These are phyloP conservation scores for Calameuta pallipes DNA, from an alignment of 2,888 invertebrate genomes.

Conservation along the genomic window DNA sequence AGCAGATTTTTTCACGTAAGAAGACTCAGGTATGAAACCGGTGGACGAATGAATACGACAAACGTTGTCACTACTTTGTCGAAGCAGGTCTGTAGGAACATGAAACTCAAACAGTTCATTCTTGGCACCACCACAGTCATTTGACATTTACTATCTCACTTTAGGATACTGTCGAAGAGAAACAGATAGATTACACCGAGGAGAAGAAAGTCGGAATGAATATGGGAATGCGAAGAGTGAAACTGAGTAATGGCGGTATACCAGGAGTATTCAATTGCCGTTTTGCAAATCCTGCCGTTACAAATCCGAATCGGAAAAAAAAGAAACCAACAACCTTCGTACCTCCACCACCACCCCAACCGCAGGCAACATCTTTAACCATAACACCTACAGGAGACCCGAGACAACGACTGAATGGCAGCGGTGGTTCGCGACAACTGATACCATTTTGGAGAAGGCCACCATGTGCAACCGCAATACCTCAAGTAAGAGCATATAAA, in stretches of 20 bases:
- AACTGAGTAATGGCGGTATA: slow-evolving; percentile 68
- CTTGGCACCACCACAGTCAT: background rate
- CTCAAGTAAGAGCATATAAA: slow-evolving; percentile 49
- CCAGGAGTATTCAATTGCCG: slow-evolving; percentile 93
- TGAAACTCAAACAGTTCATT: background rate
- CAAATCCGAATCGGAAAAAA: slow-evolving; percentile 81
- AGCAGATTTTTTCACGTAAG: slow-evolving; percentile 86
- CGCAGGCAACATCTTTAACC: slow-evolving; percentile 63
- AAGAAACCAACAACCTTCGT: slow-evolving; percentile 92
- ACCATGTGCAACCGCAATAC: slow-evolving; percentile 68
- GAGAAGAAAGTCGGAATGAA: slow-evolving; percentile 46
- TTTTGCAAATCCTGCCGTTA: slow-evolving; percentile 79
- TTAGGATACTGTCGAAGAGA: slow-evolving; percentile 50
- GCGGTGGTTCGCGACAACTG: slow-evolving; percentile 52
- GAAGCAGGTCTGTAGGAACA: slow-evolving; percentile 26
- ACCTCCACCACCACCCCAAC: slow-evolving; percentile 74
- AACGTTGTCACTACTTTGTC: slow-evolving; percentile 49
- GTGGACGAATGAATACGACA: slow-evolving; percentile 66
- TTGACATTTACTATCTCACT: slow-evolving; percentile 2
- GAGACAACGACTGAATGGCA: slow-evolving; percentile 54
- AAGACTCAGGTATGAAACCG: slow-evolving; percentile 77
- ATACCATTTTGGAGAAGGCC: slow-evolving; percentile 83
- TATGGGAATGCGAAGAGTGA: slow-evolving; percentile 50
- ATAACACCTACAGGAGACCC: slow-evolving; percentile 46
- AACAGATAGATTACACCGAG: slow-evolving; percentile 46